These are phyloP conservation scores for Xylocopa sonorina DNA, from an alignment of 1,140 invertebrate genomes.

Conservation along the genomic window DNA sequence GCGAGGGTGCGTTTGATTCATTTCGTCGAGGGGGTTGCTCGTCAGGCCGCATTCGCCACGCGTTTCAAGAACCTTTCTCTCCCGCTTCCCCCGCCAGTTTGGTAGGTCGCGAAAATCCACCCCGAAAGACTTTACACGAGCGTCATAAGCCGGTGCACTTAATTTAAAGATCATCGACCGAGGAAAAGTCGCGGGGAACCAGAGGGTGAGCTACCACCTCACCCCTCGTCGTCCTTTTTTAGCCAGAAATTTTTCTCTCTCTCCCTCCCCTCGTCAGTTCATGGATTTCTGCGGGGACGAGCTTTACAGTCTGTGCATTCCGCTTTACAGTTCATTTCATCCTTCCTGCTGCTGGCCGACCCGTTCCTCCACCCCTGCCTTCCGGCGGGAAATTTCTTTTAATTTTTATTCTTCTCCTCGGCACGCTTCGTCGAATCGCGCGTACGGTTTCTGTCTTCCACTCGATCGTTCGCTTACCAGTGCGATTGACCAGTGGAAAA, in stretches of 20 bases:
- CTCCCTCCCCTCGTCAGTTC: slow-evolving; percentile 38
- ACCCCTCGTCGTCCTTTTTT: background rate
- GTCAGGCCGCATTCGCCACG: slow-evolving; percentile 70
- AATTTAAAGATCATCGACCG: slow-evolving; percentile 77
- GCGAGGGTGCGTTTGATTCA: slow-evolving; percentile 72
- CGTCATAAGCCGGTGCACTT: slow-evolving; percentile 79
- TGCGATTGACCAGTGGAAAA: no score
- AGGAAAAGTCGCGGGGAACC: slow-evolving; percentile 56
- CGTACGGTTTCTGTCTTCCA: background rate
- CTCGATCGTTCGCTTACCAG: background rate
- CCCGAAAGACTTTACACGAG: slow-evolving; percentile 76
- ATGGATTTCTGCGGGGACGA: slow-evolving; percentile 42
- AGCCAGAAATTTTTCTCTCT: background rate
- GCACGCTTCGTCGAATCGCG: background rate
- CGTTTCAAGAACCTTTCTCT: slow-evolving; percentile 66
- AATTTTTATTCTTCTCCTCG: slow-evolving; percentile 34
- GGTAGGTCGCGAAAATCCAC: slow-evolving; percentile 69
- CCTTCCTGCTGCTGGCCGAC: background rate
- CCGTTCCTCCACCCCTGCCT: slow-evolving; percentile 10
- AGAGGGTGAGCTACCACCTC: slow-evolving; percentile 41
- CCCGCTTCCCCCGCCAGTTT: slow-evolving; percentile 34
- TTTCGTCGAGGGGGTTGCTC: slow-evolving; percentile 61
- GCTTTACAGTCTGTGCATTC: slow-evolving; percentile 76
- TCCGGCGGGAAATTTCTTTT: background rate
- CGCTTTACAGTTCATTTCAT: slow-evolving; percentile 79